These are phyloP conservation scores for Deroplatys truncata DNA, from an alignment of 2,888 invertebrate genomes.

Conservation along the genomic window DNA sequence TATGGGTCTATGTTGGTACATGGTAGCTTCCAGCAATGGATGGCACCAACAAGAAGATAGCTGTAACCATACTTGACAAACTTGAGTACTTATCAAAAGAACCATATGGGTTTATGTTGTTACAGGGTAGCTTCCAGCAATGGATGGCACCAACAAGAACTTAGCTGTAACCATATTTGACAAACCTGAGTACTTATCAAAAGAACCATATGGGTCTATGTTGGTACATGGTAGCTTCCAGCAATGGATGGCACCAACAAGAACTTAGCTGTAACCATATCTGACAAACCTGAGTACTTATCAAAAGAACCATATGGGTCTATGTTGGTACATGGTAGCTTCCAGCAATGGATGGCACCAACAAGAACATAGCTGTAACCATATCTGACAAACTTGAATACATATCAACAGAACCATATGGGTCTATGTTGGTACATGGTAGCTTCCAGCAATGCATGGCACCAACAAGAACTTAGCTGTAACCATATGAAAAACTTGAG, in stretches of 20 bases:
- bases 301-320: conserved; percentile 94
- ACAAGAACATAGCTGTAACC: conserved; percentile 95
- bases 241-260: conserved; percentile 67
- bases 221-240: conserved; percentile 90
- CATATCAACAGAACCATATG: too few relatives aligned
- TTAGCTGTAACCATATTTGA: too few relatives aligned
- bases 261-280: too few relatives aligned
- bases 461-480: conserved; percentile 92
- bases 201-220: conserved; percentile 96
- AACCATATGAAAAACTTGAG: conserved; percentile 62
- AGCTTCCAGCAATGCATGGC: conserved; percentile 97
- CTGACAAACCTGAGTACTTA: conserved; percentile 35
- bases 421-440: conserved; percentile 38
- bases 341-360: conserved; percentile 94
- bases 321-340: conserved; percentile 80
- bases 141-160: conserved; percentile 58
- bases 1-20: conserved; percentile 37
- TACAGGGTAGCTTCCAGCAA: conserved; percentile 90
- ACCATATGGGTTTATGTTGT: conserved; percentile 95
- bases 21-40: conserved; percentile 92
- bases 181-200: conserved; percentile 48
- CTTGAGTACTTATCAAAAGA: conserved; percentile 59
- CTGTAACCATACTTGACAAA: conserved; percentile 53
- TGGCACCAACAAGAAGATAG: conserved; percentile 88
- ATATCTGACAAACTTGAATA: conserved; percentile 42